Evolutionary conservation across 2,113 vertebrate genomes (phyloP).

Genomic region (Plestiodon gilberti): DNA sequence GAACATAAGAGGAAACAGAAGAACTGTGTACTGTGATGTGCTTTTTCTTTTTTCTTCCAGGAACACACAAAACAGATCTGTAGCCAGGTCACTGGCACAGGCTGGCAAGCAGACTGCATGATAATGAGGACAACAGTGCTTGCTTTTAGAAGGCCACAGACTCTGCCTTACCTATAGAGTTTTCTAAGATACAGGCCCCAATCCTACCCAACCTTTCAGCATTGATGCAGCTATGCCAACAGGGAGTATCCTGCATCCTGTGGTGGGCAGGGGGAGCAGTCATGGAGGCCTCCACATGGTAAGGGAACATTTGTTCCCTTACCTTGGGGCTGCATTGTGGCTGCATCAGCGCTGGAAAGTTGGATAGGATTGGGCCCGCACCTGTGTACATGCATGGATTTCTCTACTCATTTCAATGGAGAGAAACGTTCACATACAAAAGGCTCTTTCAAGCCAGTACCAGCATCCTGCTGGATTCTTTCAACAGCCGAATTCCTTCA

Average conservation of each 20-base stretch:
- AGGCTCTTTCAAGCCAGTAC: not conserved
- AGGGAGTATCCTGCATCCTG: no score
- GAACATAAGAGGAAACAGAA: slow-evolving; percentile 43
- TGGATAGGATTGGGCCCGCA: no score
- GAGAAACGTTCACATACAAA: not conserved
- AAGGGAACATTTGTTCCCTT: no score
- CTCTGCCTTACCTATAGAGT: not conserved
- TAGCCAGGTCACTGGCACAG: no score
- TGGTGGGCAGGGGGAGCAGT: no score
- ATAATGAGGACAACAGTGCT: not conserved
- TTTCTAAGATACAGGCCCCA: no score
- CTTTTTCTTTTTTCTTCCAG: not conserved
- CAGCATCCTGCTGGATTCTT: not conserved
- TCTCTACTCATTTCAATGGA: not conserved
- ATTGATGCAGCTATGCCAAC: no score
- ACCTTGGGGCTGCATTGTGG: no score
- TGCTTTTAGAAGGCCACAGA: not conserved
- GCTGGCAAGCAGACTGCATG: not conserved
- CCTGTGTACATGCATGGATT: not conserved
- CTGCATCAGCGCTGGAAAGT: no score
- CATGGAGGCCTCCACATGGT: no score
- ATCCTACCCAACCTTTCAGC: no score
- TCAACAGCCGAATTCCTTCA: not conserved
- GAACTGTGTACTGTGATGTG: slow-evolving; percentile 25
- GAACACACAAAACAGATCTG: not conserved